Conservation (phyloP, 1,140 invertebrate genomes). For the Diorhabda carinulata region DNA sequence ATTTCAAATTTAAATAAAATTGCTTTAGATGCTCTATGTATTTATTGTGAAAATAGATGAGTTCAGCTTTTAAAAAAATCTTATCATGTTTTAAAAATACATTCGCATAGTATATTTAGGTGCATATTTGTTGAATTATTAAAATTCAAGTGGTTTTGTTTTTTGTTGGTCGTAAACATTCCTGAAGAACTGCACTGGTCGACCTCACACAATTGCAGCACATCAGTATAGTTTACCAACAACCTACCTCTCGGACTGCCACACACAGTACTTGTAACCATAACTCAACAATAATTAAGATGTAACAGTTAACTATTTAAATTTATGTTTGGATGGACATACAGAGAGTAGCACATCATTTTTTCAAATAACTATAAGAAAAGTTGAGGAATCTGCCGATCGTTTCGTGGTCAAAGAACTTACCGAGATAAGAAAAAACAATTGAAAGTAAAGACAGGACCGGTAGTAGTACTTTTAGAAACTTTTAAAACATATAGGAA, state of each 20-base stretch:
- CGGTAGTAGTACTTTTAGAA: not conserved
- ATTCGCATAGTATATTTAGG: no score
- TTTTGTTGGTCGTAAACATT: not conserved
- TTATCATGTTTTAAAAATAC: no score
- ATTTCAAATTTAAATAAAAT: no score
- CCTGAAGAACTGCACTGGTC: not conserved
- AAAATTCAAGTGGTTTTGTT: no score
- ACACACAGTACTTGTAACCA: conserved; percentile 13
- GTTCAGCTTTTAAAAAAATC: no score
- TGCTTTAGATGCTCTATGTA: no score
- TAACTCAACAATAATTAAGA: conserved; percentile 12
- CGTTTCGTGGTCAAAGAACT: not conserved
- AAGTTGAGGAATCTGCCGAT: conserved; percentile 13
- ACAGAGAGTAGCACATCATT: conserved; percentile 13
- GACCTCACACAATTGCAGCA: conserved; percentile 10
- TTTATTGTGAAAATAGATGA: no score
- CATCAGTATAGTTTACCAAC: conserved; percentile 1
- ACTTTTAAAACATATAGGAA: no score
- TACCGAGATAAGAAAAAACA: not conserved
- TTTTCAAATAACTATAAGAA: conserved; percentile 9
- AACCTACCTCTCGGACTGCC: conserved; percentile 4
- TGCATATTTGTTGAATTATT: no score
- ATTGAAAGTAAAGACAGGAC: not conserved
- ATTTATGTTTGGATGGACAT: conserved; percentile 11
- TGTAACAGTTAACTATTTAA: conserved; percentile 16